Evolutionary conservation across 1,140 invertebrate species (phyloP), one percentile per base, ranked within the genome.

Genomic region (Nixonia krombeini): DNA sequence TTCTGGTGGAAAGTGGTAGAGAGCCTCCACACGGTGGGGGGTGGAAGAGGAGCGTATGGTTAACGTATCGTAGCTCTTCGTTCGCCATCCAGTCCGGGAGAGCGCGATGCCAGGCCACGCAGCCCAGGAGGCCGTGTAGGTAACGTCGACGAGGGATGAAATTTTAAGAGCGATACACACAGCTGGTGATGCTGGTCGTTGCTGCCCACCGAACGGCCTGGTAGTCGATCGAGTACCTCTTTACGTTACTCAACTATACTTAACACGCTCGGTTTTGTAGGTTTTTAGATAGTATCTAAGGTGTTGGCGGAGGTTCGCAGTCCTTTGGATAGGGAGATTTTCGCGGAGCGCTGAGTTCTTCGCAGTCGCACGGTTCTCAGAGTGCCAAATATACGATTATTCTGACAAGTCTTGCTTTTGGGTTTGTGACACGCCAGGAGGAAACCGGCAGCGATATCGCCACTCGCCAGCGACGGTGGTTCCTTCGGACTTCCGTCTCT

Each of bases 171-270:
- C 52, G n/a, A n/a, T n/a, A n/a, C n/a, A n/a, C n/a, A n/a, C n/a
- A n/a, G n/a, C n/a, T n/a, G n/a, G 83, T 80, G 83, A 85, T 85
- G 83, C 83, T 85, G 83, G 83, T 83, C 83, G 83, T 85, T 85
- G 83, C 83, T 85, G 62, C 79, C 75, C 74, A 82, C 50, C 75
- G 61, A 80, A 26, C 53, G 49, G 31, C 16, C 8, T 40, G 51
- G 13, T 62, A 29, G 58, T 72, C 47, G 53, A 64, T 66, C 31
- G 56, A 63, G 62, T 72, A 74, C 61, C 67, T 70, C 64, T 68
- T 72, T 70, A 69, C 44, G 44, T 70, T 68, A 68, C 52, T 56
- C 58, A 61, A 70, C 55, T 59, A 66, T 67, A 71, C 67, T 65
- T 58, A 62, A 62, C 52, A 38, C 42, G 31, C 15, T 58, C 52